Evolutionary conservation across 2,888 invertebrate species (phyloP).

Genomic region (Xestia xanthographa): DNA sequence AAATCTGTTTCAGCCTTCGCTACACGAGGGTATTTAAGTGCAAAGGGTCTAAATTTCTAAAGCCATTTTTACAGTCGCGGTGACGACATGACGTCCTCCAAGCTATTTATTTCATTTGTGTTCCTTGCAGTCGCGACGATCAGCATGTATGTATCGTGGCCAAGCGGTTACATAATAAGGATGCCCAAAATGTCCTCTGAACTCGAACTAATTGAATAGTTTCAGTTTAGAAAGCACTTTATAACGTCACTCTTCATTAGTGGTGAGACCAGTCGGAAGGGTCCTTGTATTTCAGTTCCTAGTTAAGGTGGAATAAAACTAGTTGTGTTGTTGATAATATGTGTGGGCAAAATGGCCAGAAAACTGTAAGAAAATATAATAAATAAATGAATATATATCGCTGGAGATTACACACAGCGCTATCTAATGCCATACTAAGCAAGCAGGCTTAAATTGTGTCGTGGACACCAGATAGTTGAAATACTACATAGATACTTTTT

Average conservation of each 20-base stretch:
- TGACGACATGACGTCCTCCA: no score
- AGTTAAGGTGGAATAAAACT: not conserved
- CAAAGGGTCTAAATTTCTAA: not conserved
- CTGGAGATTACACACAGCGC: no score
- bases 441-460: no score
- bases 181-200: conserved; percentile 15
- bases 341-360: not conserved
- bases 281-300: not conserved
- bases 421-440: no score
- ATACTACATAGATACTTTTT: no score
- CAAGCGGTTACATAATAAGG: conserved; percentile 16
- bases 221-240: conserved; percentile 44
- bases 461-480: no score
- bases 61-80: no score
- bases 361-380: not conserved
- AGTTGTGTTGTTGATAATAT: not conserved
- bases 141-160: not conserved
- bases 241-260: conserved; percentile 30
- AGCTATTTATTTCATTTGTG: not conserved
- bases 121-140: not conserved
- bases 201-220: conserved; percentile 52
- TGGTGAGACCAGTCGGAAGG: not conserved
- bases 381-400: no score
- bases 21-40: not conserved
- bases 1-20: no score